phyloP scores from a whole-genome alignment of 2,888 invertebrate genomes.

The Eupithecia tripunctaria region DNA sequence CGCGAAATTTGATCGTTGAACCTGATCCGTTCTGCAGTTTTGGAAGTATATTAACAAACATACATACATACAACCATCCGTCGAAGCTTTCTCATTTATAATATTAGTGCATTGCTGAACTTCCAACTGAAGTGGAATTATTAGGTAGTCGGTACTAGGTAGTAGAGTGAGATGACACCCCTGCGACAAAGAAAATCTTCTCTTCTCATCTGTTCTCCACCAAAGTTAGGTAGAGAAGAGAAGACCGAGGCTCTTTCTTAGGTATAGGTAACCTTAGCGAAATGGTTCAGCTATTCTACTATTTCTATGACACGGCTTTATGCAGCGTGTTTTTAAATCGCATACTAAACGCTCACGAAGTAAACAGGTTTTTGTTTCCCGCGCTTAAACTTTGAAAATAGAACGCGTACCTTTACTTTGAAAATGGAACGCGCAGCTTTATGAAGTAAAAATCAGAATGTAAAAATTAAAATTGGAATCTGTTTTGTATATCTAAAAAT shows the following conservation, averaged over 20 bases:
- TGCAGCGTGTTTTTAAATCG: conserved; percentile 20
- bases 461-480: background rate
- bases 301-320: background rate
- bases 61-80: background rate
- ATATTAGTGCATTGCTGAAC: no score
- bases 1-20: background rate
- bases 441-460: conserved; percentile 19
- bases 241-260: background rate
- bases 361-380: conserved; percentile 22
- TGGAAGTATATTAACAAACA: no score
- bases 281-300: conserved; percentile 10
- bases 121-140: no score
- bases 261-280: background rate
- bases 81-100: no score
- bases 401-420: conserved; percentile 14
- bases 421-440: conserved; percentile 17
- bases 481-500: background rate
- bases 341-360: conserved; percentile 14
- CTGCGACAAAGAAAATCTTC: no score
- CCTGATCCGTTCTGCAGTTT: background rate
- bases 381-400: conserved; percentile 17
- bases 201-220: no score
- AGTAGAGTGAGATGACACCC: no score
- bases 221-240: no score
- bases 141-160: no score